Base-by-base conservation (phyloP, 2,797 vertebrate species). In the Falco naumanni region DNA sequence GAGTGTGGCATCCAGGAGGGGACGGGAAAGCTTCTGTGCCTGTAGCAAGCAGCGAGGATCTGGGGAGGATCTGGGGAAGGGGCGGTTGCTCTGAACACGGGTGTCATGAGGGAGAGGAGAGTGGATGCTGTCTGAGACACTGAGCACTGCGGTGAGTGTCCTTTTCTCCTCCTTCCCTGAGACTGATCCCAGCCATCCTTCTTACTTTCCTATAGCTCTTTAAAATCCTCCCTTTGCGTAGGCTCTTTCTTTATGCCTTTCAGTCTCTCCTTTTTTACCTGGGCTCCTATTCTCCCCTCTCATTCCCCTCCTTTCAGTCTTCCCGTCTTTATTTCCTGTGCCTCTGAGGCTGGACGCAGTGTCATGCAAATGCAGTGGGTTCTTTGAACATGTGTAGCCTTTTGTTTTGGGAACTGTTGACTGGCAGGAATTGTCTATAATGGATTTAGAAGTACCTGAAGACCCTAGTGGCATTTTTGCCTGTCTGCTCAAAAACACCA, bases 401-500 rank as follows among this genome's bases (percentile, higher is more conserved):
- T 77, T 10, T 66, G 56, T 28, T 90, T 82, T 50, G 57, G 84
- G 22, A 91, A 12, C 66, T 77, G 39, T 81, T 91, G 63, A 11
- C 45, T 64, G 77, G 25, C 41, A 56, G 56, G n/a, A 82, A 60
- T 84, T 45, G 21, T 60, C 29, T 77, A 13, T 89, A 53, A 57
- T 74, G 66, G 51, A 60, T 90, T 94, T 95, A 22, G 61, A 81
- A 89, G 64, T 89, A 74, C 70, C 71, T 60, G 68, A 93, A 74
- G 28, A 28, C 28, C 8, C 22, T 53, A 31, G 92, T 91, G 95
- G 72, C 80, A 63, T 95, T 88, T 91, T 57, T 93, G 79, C 76
- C 53, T 80, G 26, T 63, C 65, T 87, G 21, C 87, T 94, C 53
- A 76, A 70, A 92, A 82, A 18, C 22, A 7, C 24, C 25, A 59